Evolutionary conservation across 2,797 vertebrate species (phyloP), one percentile per base, ranked within the genome.

Genomic region (Phalloptychus januarius): DNA sequence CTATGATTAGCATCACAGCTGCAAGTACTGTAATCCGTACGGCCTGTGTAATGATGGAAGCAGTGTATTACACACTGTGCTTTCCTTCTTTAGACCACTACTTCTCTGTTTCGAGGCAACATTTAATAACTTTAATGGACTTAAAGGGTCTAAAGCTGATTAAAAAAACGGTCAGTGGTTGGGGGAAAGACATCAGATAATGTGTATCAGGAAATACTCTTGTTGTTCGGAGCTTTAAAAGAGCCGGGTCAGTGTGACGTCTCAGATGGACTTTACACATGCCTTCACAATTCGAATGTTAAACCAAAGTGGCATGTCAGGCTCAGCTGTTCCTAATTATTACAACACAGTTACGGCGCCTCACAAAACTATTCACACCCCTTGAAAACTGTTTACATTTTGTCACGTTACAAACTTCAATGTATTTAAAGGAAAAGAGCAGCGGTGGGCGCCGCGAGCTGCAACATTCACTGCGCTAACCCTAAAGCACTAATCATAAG

Each of bases 1-100:
- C 85, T 71, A 83, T 63, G 82, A 81, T 88, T 86, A 84, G 79
- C 45, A 83, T 79, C 81, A 82, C 83, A 83, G 87, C 86, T 85
- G 85, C 78, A 80, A 75, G 81, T 92, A 86, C 85, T 74, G n/a
- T 44, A 86, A 89, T 85, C 84, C 79, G 73, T 78, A 71, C 72
- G 79, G 77, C 82, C 79, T 76, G 77, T 76, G 76, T 79, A 61
- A 20, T 65, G 46, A 76, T 83, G 87, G 82, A 80, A 85, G 91
- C 79, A 80, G 82, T 77, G 74, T 79, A 40, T 83, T 74, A 42
- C 71, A 69, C 45, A 45, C 45, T 52, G 42, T 77, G 8, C 71
- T 67, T 42, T 81, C 50, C 54, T 77, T 83, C 79, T 63, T 71
- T 50, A 73, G 38, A 65, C 46, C 79, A 67, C 80, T 12, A 20